These are phyloP conservation scores for Cherax destructor DNA, from an alignment of 1,140 invertebrate genomes.

Conservation along the genomic window DNA sequence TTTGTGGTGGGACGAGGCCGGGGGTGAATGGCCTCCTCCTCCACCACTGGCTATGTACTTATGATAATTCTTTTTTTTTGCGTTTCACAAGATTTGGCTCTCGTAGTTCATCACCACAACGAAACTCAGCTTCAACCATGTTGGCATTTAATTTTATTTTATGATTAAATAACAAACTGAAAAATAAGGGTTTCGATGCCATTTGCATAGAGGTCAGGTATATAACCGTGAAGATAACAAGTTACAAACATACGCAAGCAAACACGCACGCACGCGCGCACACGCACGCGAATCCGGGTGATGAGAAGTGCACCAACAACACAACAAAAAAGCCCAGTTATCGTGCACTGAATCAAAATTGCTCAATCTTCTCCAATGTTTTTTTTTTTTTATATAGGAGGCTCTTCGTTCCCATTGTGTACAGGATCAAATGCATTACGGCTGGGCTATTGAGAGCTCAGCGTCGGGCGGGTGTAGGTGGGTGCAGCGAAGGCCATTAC, in stretches of 20 bases:
- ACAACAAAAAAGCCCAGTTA: not conserved
- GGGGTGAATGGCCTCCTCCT: slow-evolving; percentile 17
- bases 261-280: no score
- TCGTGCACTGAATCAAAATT: not conserved
- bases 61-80: slow-evolving; percentile 16
- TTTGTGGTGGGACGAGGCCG: not conserved
- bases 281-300: not conserved
- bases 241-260: not conserved
- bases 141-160: not conserved
- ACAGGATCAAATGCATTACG: not conserved
- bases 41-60: slow-evolving; percentile 6
- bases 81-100: not conserved
- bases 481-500: not conserved
- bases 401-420: not conserved
- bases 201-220: not conserved
- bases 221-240: not conserved
- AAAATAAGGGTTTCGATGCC: not conserved
- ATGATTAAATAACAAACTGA: not conserved
- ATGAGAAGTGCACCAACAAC: not conserved
- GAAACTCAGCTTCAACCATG: not conserved
- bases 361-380: not conserved
- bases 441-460: slow-evolving; percentile 3
- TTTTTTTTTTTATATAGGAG: not conserved
- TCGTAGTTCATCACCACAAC: not conserved
- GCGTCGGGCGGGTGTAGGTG: not conserved